A percentile compares a stretch with the other conserved stretches of the same genome.
Conservation (phyloP, 1,140 invertebrate genomes). For the Drosophila ironensis region DNA sequence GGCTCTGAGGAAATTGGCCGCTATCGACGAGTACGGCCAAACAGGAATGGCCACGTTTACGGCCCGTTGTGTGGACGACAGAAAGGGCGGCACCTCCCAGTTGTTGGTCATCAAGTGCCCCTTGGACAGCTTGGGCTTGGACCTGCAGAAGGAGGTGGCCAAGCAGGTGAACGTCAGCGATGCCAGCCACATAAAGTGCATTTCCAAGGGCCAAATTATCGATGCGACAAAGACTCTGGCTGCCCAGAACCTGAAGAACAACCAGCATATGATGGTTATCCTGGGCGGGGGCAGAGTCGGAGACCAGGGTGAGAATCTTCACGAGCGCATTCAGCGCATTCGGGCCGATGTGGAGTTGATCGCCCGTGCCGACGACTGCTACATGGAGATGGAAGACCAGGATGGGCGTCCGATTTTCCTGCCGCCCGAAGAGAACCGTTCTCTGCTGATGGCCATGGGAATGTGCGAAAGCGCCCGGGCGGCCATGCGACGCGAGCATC, state of each 20-base stretch:
- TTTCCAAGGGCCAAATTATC: constrained; percentile 86
- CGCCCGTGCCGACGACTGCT: constrained; percentile 48
- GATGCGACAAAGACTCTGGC: constrained; percentile 82
- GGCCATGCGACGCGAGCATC: constrained; percentile 86
- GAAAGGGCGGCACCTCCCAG: constrained; percentile 41
- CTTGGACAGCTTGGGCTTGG: constrained; percentile 81
- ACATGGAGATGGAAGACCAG: constrained; percentile 87
- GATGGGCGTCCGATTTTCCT: constrained; percentile 87
- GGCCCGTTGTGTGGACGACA: constrained; percentile 65
- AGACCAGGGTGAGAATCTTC: constrained; percentile 31
- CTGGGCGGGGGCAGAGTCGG: constrained; percentile 78
- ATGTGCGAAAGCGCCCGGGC: constrained; percentile 89
- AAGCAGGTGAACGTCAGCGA: constrained; percentile 76
- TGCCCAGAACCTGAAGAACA: constrained; percentile 85
- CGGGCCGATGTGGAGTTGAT: constrained; percentile 66
- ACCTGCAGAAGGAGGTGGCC: constrained; percentile 84
- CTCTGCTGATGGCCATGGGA: constrained; percentile 88
- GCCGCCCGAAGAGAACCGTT: constrained; percentile 86
- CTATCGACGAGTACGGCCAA: constrained; percentile 85
- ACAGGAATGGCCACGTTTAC: constrained; percentile 83
- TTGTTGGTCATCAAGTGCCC: constrained; percentile 58
- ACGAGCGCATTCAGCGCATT: constrained; percentile 65
- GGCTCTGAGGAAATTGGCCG: constrained; percentile 86
- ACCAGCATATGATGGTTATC: constrained; percentile 86
- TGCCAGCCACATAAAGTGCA: constrained; percentile 85